Conservation (phyloP, 2,797 vertebrate species). For the Pipistrellus pygmaeus region DNA sequence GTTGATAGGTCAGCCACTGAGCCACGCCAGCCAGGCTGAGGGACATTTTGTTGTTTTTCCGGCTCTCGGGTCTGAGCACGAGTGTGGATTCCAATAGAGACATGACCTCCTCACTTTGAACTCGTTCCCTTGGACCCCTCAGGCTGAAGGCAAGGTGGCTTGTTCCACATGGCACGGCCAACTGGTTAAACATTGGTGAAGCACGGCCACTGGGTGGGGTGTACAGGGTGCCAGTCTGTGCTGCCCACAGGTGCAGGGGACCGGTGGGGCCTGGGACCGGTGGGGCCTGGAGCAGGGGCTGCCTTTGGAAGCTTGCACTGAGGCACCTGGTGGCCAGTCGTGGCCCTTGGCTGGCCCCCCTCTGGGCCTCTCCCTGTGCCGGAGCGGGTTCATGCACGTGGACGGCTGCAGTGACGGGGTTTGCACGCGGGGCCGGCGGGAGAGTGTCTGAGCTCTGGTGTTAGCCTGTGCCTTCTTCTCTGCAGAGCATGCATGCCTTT, state of each 20-base stretch:
- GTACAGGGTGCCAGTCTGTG: background rate
- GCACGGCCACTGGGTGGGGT: background rate
- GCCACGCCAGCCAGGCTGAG: no score
- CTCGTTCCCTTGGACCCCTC: background rate
- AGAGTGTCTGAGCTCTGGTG: background rate
- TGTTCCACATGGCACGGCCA: background rate
- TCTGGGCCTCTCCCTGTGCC: fast-evolving
- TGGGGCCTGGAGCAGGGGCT: background rate
- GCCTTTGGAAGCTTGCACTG: background rate
- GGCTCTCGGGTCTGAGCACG: background rate
- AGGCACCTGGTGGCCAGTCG: fast-evolving
- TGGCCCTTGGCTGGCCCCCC: background rate
- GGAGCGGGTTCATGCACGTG: background rate
- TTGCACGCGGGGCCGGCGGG: background rate
- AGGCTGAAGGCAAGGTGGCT: background rate
- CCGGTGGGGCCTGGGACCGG: no score
- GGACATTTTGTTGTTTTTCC: background rate
- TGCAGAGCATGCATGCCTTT: slow-evolving; percentile 85
- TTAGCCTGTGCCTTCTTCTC: background rate
- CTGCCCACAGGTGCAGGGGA: background rate
- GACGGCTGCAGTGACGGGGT: background rate
- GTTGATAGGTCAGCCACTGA: no score
- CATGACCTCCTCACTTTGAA: background rate
- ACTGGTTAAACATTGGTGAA: background rate
- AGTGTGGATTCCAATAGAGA: background rate